A percentile compares a stretch with the other conserved stretches of the same genome.
phyloP scores from a whole-genome alignment of 2,113 vertebrate species.

The Daubentonia madagascariensis region DNA sequence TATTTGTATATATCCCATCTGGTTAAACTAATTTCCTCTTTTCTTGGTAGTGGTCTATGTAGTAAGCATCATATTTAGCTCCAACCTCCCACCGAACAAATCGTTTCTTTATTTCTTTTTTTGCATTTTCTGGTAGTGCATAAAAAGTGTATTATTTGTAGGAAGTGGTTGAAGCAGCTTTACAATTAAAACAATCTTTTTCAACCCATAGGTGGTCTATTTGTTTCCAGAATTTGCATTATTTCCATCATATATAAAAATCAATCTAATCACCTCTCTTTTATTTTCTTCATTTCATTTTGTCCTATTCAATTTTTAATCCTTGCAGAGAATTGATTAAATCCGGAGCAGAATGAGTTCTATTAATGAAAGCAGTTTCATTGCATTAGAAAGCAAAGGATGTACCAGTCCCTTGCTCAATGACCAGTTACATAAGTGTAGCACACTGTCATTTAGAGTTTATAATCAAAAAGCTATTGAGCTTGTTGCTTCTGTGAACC shows the following conservation, averaged over 20 bases:
- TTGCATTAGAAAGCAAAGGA: not conserved
- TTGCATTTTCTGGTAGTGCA: not conserved
- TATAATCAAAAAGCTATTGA: not conserved
- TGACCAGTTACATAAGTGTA: not conserved
- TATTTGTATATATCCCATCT: slow-evolving; percentile 25
- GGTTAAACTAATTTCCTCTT: slow-evolving; percentile 11
- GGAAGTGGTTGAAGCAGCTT: slow-evolving; percentile 2
- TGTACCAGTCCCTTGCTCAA: not conserved
- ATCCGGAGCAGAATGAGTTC: not conserved
- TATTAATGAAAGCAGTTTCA: not conserved
- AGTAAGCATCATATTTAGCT: not conserved
- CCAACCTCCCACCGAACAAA: slow-evolving; percentile 14
- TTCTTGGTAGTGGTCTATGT: not conserved
- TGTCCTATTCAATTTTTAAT: not conserved
- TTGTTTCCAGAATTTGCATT: not conserved
- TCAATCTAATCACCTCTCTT: not conserved
- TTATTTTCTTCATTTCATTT: not conserved
- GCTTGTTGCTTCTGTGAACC: not conserved
- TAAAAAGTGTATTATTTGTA: not conserved
- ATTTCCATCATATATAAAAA: slow-evolving; percentile 17
- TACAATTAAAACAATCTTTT: not conserved
- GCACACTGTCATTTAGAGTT: not conserved
- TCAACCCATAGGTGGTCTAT: not conserved
- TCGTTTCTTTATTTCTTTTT: not conserved
- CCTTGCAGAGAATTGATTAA: not conserved